Evolutionary conservation across 2,888 invertebrate genomes (phyloP), one percentile per base, ranked within the genome.

Genomic region (Leptodirus hochenwartii): DNA sequence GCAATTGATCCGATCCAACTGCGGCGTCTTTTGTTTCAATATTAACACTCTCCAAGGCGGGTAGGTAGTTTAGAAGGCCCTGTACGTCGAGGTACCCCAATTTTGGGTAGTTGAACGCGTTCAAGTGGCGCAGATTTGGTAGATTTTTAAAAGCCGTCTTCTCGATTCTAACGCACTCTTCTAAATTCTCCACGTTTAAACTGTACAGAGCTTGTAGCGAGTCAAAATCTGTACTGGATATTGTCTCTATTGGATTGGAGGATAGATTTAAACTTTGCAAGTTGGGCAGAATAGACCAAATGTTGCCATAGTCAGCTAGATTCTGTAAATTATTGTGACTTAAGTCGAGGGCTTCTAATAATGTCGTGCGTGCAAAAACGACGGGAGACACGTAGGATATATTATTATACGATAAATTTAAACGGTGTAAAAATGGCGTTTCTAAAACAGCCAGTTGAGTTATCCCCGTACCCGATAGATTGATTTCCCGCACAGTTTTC

Each of bases 71-170:
- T n/a, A 88, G 54, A 16, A 87, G 67, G 1, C 85, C 85, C 44
- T 79, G 75, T n/a, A 84, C 67, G 51, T 88, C 87, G 36, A 84
- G 62, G 45, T 84, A 84, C 1, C 85, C 84, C 14, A 88, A 49
- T 41, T 76, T 66, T 0, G 85, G 84, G 46, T 75, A 77, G 27
- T 75, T 71, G 45, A 71, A 76, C 0, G 82, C 73, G 37, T 73
- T 62, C 5, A 90, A 48, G 30, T 64, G 61, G 1, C 70, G 64
- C 30, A 90, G 53, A 50, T 79, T 79, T 1, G 68, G 64, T 4
- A 87, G 51, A 8, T 69, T 54, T 43, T 70, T 73, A 41, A 88
- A 82, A 1, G 82, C 76, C 41, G 68, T 74, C 50, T 80, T 81
- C 47, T 88, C 88, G 32, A 90, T 74, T 47, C 78, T 69, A 1